Conservation (phyloP, 2,797 vertebrate genomes). For the Prionace glauca region DNA sequence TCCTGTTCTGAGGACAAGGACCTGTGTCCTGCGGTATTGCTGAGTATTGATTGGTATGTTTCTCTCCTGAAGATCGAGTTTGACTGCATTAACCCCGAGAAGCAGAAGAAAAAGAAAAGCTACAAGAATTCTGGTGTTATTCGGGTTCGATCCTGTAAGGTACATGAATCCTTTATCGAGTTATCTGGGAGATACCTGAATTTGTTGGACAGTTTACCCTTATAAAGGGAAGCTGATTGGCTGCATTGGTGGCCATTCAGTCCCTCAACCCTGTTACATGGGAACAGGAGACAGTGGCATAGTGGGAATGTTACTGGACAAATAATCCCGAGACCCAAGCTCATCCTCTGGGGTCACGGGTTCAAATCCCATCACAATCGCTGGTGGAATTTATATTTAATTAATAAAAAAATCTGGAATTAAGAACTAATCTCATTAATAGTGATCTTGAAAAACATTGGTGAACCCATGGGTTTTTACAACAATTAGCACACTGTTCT, state of each 20-base stretch:
- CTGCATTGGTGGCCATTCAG: not conserved
- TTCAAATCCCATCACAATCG: too few relatives aligned
- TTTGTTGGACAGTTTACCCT: not conserved
- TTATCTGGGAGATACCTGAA: not conserved
- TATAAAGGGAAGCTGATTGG: not conserved
- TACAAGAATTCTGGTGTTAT: slow-evolving; percentile 86
- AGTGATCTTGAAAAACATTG: too few relatives aligned
- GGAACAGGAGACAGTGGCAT: too few relatives aligned
- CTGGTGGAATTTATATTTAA: too few relatives aligned
- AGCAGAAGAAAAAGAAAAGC: slow-evolving; percentile 86
- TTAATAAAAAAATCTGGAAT: too few relatives aligned
- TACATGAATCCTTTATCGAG: slow-evolving; percentile 45
- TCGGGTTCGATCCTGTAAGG: slow-evolving; percentile 74
- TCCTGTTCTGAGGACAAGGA: not conserved
- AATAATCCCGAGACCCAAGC: too few relatives aligned
- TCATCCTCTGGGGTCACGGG: too few relatives aligned
- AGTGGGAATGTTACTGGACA: too few relatives aligned
- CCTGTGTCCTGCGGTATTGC: too few relatives aligned
- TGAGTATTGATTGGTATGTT: not conserved
- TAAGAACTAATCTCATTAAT: too few relatives aligned
- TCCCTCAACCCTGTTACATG: not conserved
- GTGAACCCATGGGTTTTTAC: too few relatives aligned
- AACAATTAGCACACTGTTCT: too few relatives aligned
- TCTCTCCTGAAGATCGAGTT: slow-evolving; percentile 65
- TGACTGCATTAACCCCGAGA: slow-evolving; percentile 81